A percentile compares a stretch with the other conserved stretches of the same genome.
Conservation (phyloP, 2,888 invertebrate species). For the Periphyllus acericola region DNA sequence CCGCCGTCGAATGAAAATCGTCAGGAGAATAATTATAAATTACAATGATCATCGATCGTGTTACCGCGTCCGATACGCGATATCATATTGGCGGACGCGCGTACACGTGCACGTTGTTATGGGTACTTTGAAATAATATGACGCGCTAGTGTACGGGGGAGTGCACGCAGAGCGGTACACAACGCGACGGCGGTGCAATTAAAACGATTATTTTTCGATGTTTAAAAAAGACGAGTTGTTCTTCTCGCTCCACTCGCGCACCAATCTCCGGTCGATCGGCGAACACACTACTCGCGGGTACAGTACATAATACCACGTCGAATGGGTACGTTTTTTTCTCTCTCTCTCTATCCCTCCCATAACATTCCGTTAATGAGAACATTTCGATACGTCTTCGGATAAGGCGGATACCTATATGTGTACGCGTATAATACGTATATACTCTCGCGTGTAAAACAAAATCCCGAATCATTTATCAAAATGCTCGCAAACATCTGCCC, state of each 20-base stretch:
- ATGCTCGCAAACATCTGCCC: constrained; percentile 53
- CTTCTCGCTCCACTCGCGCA: background rate
- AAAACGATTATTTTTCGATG: too few relatives aligned
- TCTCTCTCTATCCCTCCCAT: background rate
- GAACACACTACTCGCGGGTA: too few relatives aligned
- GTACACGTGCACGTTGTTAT: too few relatives aligned
- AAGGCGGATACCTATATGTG: constrained; percentile 21
- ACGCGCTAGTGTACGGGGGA: background rate
- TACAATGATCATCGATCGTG: background rate
- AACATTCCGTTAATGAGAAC: constrained; percentile 57
- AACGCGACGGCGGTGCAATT: background rate
- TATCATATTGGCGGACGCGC: background rate
- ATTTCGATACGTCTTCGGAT: constrained; percentile 52
- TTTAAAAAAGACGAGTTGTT: background rate
- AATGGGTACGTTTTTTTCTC: background rate
- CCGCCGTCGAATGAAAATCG: background rate
- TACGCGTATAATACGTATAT: background rate
- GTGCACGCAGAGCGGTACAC: background rate
- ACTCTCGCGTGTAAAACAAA: constrained; percentile 29
- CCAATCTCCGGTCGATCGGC: background rate
- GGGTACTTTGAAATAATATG: too few relatives aligned
- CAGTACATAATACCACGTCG: too few relatives aligned
- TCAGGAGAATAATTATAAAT: background rate
- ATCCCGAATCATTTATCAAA: constrained; percentile 53
- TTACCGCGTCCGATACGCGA: background rate